phyloP scores from a whole-genome alignment of 2,113 vertebrate species.

The Crotophaga sulcirostris region DNA sequence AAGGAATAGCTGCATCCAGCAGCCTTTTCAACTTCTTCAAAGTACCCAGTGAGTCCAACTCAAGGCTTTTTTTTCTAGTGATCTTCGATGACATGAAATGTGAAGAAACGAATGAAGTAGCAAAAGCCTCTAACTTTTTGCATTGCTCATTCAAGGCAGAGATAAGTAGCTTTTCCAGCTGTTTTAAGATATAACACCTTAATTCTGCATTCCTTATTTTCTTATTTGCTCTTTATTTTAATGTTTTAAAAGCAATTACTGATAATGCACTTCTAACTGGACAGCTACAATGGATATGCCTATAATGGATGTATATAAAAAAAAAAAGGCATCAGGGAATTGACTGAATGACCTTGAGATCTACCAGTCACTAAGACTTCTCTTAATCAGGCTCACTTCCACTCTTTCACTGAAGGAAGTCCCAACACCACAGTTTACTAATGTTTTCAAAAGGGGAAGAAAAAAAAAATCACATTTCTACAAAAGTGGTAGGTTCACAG shows the following conservation, averaged over 20 bases:
- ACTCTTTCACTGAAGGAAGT: background rate
- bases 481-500: background rate
- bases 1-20: background rate
- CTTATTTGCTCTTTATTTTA: background rate
- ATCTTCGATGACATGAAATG: background rate
- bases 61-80: background rate
- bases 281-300: background rate
- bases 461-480: background rate
- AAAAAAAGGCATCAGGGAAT: background rate
- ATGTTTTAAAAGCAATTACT: background rate
- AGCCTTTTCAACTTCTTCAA: background rate
- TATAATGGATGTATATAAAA: background rate
- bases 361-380: background rate
- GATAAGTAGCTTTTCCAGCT: background rate
- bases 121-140: background rate
- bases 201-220: background rate
- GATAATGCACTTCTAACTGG: background rate
- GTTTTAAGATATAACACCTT: background rate
- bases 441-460: background rate
- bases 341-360: background rate
- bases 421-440: background rate
- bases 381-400: background rate
- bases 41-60: background rate
- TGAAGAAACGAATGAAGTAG: background rate
- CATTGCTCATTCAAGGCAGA: background rate